Base-by-base conservation (phyloP, 2,113 vertebrate species). In the Micromys minutus region DNA sequence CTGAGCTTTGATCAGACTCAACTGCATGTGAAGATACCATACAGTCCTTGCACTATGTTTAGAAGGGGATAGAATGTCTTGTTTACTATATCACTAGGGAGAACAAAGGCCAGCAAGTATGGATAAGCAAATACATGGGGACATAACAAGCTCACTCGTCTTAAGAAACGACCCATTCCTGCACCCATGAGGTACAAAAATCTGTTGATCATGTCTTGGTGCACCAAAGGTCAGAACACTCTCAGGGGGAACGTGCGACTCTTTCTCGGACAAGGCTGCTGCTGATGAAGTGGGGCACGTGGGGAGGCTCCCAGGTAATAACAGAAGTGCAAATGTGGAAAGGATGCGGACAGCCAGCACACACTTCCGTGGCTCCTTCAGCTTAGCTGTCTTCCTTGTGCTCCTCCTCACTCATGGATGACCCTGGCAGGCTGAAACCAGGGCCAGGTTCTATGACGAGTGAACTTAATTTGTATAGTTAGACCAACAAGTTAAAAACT, bases 381-480 rank as follows among this genome's bases (percentile, higher is more conserved):
- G 5, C 57, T 39, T 65, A 52, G 69, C 45, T 17, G 61, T 61
- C 61, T 92, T 88, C 61, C 26, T 84, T 61, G 61, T 57, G 47
- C n/a, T 71, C 47, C 72, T 91, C 85, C 39, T 69, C 76, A 55
- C 24, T 21, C 12, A 3, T 94, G 47, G n/a, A 79, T 42, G 22
- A 59, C n/a, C 45, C 36, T 7, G 39, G 50, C 36, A 87, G 84
- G 16, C n/a, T 75, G 31, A 76, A 74, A 29, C 47, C 45, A 72
- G 7, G 8, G 12, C 69, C 83, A 71, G 50, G 65, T 22, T 75
- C 65, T 13, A 76, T 71, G 22, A 34, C 42, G 24, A 17, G 8
- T 72, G 42, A 94, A 80, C 10, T 96, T 80, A 5, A 50, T 87
- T 89, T 94, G 81, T 45, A 77, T 19, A 89, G 57, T 69, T 71